phyloP scores from a whole-genome alignment of 1,140 invertebrate genomes.

The Lasioglossum baleicum region DNA sequence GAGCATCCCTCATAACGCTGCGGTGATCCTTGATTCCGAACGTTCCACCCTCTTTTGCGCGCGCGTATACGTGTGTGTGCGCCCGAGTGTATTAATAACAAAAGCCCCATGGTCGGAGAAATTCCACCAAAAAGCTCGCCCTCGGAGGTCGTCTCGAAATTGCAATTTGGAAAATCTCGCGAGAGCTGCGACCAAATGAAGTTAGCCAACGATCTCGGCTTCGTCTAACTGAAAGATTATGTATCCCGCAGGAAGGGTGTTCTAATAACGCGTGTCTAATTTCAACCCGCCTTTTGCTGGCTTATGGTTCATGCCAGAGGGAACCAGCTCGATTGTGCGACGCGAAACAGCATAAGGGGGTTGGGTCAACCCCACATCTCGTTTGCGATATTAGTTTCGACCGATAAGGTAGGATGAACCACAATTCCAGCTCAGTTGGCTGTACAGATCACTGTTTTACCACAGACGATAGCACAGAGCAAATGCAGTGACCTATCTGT shows the following conservation, averaged over 20 bases:
- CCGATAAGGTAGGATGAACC: too few species aligned
- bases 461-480: too few species aligned
- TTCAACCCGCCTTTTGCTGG: not conserved
- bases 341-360: too few species aligned
- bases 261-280: not conserved
- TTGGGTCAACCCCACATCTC: too few species aligned
- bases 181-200: not conserved
- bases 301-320: not conserved
- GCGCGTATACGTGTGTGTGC: too few species aligned
- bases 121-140: too few species aligned
- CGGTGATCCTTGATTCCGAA: not conserved
- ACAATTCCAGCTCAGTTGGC: too few species aligned
- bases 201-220: not conserved
- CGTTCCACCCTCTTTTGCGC: too few species aligned
- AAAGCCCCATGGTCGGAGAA: not conserved
- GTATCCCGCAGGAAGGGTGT: not conserved
- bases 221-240: constrained; percentile 13
- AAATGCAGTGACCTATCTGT: too few species aligned
- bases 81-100: not conserved
- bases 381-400: too few species aligned
- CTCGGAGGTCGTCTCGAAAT: not conserved
- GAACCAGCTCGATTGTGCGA: not conserved
- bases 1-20: not conserved
- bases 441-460: too few species aligned
- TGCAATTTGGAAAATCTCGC: not conserved